A percentile compares a stretch with the other conserved stretches of the same genome.
Evolutionary conservation across 2,888 invertebrate genomes (phyloP).

Genomic region (Hoplodrina ambigua): DNA sequence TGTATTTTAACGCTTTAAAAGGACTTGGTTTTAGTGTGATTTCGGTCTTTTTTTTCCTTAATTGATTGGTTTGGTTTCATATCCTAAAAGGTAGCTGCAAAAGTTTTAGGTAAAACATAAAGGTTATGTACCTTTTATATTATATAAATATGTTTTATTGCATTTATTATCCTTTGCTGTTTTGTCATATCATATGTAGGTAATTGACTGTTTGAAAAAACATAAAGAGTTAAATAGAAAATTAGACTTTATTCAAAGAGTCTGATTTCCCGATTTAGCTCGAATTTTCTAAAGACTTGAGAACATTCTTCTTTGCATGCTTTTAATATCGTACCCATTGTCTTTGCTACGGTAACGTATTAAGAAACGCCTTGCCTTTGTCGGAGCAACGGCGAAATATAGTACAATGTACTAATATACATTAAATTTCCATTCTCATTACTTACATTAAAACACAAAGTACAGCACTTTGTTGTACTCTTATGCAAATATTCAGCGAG

Average conservation of each 20-base stretch:
- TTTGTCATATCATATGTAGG: too few species aligned
- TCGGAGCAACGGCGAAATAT: conserved; percentile 18
- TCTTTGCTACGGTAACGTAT: conserved; percentile 1
- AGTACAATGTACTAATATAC: conserved; percentile 14
- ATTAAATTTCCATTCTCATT: conserved; percentile 45
- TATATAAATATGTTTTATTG: too few species aligned
- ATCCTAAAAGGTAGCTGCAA: too few species aligned
- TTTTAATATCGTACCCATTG: conserved; percentile 6
- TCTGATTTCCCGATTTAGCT: not conserved
- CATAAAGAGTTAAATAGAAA: not conserved
- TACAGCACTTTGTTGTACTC: conserved; percentile 66
- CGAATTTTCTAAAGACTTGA: too few species aligned
- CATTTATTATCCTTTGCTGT: too few species aligned
- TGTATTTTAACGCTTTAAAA: too few species aligned
- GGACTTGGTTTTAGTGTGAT: too few species aligned
- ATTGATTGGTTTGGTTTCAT: too few species aligned
- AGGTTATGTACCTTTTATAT: too few species aligned
- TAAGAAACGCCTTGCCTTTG: conserved; percentile 9
- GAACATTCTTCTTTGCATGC: not conserved
- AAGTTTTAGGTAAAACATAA: too few species aligned
- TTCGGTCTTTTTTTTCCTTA: too few species aligned
- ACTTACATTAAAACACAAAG: conserved; percentile 48
- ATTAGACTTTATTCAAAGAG: not conserved
- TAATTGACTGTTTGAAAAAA: too few species aligned
- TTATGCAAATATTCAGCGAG: conserved; percentile 82